Percentiles rank a stretch among this genome's conserved stretches.
These are phyloP conservation scores for Leptonema lineaticorne DNA, from an alignment of 1,140 invertebrate species.

Conservation along the genomic window DNA sequence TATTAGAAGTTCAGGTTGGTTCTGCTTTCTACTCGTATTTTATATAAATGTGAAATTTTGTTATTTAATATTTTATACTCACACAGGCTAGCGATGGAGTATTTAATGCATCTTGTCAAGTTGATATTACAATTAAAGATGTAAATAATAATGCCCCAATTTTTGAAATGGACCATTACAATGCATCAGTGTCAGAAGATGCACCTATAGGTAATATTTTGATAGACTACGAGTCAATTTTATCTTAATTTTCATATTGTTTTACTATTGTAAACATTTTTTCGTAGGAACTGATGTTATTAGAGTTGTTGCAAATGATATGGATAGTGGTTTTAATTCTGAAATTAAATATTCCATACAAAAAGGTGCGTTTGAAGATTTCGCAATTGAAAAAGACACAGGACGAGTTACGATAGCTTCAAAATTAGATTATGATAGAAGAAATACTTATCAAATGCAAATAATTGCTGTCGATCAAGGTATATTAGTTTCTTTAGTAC, in stretches of 20 bases:
- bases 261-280: constrained; percentile 1
- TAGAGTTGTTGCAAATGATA: constrained; percentile 72
- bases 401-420: constrained; percentile 75
- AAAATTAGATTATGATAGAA: constrained; percentile 80
- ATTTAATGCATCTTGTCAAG: constrained; percentile 66
- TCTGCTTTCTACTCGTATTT: too few relatives aligned
- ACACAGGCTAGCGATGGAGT: constrained; percentile 72
- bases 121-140: constrained; percentile 78
- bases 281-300: constrained; percentile 67
- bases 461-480: constrained; percentile 80
- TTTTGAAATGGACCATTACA: constrained; percentile 74
- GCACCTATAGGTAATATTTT: constrained; percentile 62
- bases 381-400: constrained; percentile 71
- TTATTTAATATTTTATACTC: too few relatives aligned
- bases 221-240: not conserved
- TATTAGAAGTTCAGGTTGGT: constrained; percentile 59
- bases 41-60: too few relatives aligned
- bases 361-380: constrained; percentile 83
- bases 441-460: constrained; percentile 76
- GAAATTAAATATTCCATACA: constrained; percentile 77
- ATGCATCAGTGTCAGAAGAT: constrained; percentile 74
- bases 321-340: constrained; percentile 82
- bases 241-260: constrained; percentile 1
- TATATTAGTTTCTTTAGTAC: constrained; percentile 42
- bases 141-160: constrained; percentile 84